Percentiles rank a stretch among this genome's conserved stretches.
These are phyloP conservation scores for Coendou prehensilis DNA, from an alignment of 2,797 vertebrate genomes.

Conservation along the genomic window DNA sequence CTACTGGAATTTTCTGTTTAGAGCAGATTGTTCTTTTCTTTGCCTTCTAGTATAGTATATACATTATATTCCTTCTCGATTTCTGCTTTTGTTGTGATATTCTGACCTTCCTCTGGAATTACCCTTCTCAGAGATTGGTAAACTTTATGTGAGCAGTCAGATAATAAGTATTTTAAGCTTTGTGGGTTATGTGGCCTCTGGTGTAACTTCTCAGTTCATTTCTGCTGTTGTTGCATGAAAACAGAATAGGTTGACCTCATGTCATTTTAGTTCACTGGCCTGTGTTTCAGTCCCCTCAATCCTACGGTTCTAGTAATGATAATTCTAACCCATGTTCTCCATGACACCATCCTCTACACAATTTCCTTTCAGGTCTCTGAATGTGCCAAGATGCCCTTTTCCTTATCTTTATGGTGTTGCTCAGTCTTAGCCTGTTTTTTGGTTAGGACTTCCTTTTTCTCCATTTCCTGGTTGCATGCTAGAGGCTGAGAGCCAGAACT, in stretches of 20 bases:
- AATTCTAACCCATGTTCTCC: background rate
- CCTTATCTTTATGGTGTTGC: background rate
- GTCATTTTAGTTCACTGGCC: background rate
- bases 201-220: background rate
- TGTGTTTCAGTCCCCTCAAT: background rate
- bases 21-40: background rate
- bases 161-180: background rate
- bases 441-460: background rate
- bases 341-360: background rate
- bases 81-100: constrained; percentile 6
- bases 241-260: background rate
- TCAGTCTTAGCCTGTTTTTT: background rate
- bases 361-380: background rate
- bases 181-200: background rate
- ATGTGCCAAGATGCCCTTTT: background rate
- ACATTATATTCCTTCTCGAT: background rate
- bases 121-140: background rate
- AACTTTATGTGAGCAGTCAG: background rate
- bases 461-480: background rate
- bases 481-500: background rate
- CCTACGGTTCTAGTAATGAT: background rate
- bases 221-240: background rate
- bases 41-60: background rate
- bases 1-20: background rate
- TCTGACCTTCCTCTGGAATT: background rate